Base-by-base conservation (phyloP, 1,140 invertebrate genomes). In the Drosophila tristis region DNA sequence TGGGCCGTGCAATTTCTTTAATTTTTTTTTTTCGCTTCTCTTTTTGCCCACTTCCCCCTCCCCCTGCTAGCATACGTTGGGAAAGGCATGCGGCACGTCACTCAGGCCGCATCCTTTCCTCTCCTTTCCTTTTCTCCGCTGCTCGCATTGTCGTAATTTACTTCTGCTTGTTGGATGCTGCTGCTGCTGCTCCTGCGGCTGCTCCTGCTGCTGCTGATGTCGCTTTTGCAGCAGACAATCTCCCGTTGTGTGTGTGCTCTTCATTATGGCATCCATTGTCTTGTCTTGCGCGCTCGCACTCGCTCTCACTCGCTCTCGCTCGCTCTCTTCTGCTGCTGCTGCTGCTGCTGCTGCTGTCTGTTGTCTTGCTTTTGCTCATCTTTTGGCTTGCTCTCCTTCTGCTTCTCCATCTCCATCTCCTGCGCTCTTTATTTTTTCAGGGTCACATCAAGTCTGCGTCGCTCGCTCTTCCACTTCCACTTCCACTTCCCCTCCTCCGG, bases 241-340 rank as follows among this genome's bases (percentile, higher is more conserved):
- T 63, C 54, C 64, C 11, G 58, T 47, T 70, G 44, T 43, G 44
- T 45, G 42, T 50, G 39, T 68, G 78, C 76, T 87, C 79, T 90
- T 90, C 87, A 90, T 90, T 90, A 90, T 54, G 75, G 48, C 64
- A 35, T 53, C 67, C 79, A 89, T 89, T 89, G 84, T 87, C 62
- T 89, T 79, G 74, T 39, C 35, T 39, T 13, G 35, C 2, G 11
- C 11, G 35, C 35, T 39, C 53, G 44, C 53, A 68, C 64, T 82
- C 77, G 2, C 4, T 23, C 23, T 1, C 23, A 77, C 63, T 57
- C 68, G 80, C 63, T 57, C 68, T 82, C 64, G 48, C 54, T 42
- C 59, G 31, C 29, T 29, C 29, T 25, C 15, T 57, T 59, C 71
- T 50, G 0, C 51, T 56, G 60, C 66, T 42, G 50, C 31, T 13